Conservation (phyloP, 2,888 invertebrate species). For the Entomobrya proxima region DNA sequence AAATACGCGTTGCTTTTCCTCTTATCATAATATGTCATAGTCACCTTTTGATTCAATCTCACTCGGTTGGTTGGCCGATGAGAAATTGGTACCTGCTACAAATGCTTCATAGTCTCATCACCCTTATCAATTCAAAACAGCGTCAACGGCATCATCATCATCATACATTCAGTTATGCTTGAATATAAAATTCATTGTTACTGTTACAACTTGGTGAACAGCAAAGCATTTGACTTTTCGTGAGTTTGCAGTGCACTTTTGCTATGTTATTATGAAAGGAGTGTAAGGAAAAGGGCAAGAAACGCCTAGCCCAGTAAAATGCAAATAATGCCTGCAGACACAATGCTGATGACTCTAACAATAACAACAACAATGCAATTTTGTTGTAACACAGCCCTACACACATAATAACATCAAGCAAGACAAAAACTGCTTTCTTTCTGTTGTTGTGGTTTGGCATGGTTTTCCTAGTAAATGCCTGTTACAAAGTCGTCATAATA, state of each 20-base stretch:
- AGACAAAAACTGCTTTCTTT: conserved; percentile 33
- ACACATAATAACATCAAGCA: neutral
- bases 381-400: neutral
- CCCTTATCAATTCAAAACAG: too few relatives aligned
- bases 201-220: conserved; percentile 2
- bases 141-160: neutral
- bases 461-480: neutral
- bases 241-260: neutral
- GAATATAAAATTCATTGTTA: neutral
- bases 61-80: neutral
- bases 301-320: conserved; percentile 59
- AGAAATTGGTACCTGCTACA: neutral
- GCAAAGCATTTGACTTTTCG: neutral
- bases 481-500: neutral
- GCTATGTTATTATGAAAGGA: neutral
- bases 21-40: neutral
- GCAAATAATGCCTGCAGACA: conserved; percentile 37
- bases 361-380: neutral
- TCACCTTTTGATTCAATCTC: too few relatives aligned
- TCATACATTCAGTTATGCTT: conserved; percentile 4
- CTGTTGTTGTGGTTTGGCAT: neutral
- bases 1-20: conserved; percentile 18
- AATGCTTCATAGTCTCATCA: neutral
- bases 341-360: neutral
- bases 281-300: conserved; percentile 46